Conservation (phyloP, 2,888 invertebrate species). For the Apantesis nais region DNA sequence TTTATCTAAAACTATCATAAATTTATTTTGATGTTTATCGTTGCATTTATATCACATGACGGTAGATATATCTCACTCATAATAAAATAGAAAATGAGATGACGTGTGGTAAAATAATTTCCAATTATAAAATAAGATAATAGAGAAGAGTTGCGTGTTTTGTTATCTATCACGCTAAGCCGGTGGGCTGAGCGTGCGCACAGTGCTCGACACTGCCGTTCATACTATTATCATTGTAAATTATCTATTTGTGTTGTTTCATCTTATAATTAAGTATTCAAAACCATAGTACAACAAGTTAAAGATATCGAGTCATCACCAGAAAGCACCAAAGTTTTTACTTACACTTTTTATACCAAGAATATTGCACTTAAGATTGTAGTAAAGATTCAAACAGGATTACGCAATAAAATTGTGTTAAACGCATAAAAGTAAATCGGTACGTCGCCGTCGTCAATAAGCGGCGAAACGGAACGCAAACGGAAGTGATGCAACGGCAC, state of each 20-base stretch:
- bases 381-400: slow-evolving; percentile 23
- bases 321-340: background rate
- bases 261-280: slow-evolving; percentile 16
- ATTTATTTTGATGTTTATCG: background rate
- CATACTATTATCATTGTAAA: slow-evolving; percentile 32
- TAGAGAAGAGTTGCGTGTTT: slow-evolving; percentile 54
- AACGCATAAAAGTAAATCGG: slow-evolving; percentile 68
- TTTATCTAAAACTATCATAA: background rate
- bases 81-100: background rate
- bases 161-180: slow-evolving; percentile 61
- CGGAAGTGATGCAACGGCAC: slow-evolving; percentile 84
- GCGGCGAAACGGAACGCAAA: slow-evolving; percentile 78
- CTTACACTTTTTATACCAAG: slow-evolving; percentile 8
- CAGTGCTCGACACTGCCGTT: slow-evolving; percentile 38
- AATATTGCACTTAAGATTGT: slow-evolving; percentile 10
- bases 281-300: background rate
- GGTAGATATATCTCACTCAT: background rate
- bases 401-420: slow-evolving; percentile 51
- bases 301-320: background rate
- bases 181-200: slow-evolving; percentile 54
- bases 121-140: slow-evolving; percentile 52
- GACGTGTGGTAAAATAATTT: slow-evolving; percentile 27
- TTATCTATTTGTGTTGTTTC: slow-evolving; percentile 27
- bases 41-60: background rate
- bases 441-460: slow-evolving; percentile 69